Evolutionary conservation across 2,888 invertebrate genomes (phyloP).

Genomic region (Meghimatium bilineatum): DNA sequence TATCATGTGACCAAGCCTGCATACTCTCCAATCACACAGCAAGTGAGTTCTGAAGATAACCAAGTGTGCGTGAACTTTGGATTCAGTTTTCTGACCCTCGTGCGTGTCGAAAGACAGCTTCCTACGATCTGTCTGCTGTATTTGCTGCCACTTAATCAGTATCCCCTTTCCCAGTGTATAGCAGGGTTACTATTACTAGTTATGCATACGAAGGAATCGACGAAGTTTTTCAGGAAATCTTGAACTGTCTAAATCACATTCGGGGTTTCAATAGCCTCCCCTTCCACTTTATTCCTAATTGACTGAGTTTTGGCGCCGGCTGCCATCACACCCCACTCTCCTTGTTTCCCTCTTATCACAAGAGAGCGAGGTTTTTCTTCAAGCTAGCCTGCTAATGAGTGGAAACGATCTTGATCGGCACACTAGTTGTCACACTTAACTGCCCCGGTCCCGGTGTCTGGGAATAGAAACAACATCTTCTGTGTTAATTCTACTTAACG

Average conservation of each 20-base stretch:
- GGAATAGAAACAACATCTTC: background rate
- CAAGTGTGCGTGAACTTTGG: background rate
- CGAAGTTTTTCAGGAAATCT: background rate
- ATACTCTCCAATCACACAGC: background rate
- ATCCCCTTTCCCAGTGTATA: background rate
- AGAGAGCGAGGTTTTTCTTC: background rate
- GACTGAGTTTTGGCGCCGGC: background rate
- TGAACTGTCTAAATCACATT: background rate
- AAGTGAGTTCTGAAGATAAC: background rate
- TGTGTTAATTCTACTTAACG: background rate
- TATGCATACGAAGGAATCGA: background rate
- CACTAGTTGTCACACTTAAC: background rate
- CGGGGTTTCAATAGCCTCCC: background rate
- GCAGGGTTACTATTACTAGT: background rate
- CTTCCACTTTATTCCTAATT: background rate
- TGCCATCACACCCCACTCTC: background rate
- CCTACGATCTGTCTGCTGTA: background rate
- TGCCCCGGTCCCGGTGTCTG: background rate
- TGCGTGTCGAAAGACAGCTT: background rate
- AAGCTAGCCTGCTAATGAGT: background rate
- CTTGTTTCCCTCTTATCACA: background rate
- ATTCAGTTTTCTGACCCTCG: background rate
- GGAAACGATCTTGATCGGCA: conserved; percentile 7
- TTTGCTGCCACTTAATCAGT: background rate
- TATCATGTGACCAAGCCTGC: too few relatives aligned